Conservation (phyloP, 2,113 vertebrate species). For the Chionis minor region DNA sequence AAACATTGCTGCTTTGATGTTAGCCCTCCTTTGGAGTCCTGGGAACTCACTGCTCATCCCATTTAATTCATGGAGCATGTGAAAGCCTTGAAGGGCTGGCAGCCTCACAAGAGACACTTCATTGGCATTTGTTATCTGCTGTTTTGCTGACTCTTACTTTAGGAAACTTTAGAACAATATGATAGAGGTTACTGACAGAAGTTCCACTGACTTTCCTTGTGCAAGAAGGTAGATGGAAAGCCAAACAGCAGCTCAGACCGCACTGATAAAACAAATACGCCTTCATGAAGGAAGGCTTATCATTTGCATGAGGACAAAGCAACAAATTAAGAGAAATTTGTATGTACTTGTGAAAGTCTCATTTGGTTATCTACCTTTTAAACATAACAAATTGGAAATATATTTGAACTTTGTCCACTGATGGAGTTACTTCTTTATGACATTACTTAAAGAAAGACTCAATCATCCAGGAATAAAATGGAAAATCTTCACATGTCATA, state of each 20-base stretch:
- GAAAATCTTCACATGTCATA: not conserved
- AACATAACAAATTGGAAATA: not conserved
- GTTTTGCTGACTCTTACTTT: not conserved
- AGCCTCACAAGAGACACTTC: not conserved
- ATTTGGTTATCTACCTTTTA: slow-evolving; percentile 16
- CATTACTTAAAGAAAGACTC: not conserved
- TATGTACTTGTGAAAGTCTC: not conserved
- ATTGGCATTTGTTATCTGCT: not conserved
- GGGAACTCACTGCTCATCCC: not conserved
- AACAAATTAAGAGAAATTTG: not conserved
- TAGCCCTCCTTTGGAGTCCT: not conserved
- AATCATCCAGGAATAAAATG: not conserved
- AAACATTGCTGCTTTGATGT: not conserved
- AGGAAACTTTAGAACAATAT: slow-evolving; percentile 3
- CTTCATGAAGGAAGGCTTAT: not conserved
- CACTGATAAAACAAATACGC: not conserved
- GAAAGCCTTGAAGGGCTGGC: not conserved
- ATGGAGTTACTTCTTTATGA: not conserved
- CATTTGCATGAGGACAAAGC: not conserved
- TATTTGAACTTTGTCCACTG: not conserved
- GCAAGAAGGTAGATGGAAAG: not conserved
- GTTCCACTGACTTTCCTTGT: not conserved
- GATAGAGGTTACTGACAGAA: slow-evolving; percentile 14
- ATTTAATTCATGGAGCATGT: not conserved
- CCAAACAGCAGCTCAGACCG: not conserved